Percentiles rank a stretch among this genome's conserved stretches.
Evolutionary conservation across 2,888 invertebrate genomes (phyloP).

Genomic region (Perithous albicinctus): DNA sequence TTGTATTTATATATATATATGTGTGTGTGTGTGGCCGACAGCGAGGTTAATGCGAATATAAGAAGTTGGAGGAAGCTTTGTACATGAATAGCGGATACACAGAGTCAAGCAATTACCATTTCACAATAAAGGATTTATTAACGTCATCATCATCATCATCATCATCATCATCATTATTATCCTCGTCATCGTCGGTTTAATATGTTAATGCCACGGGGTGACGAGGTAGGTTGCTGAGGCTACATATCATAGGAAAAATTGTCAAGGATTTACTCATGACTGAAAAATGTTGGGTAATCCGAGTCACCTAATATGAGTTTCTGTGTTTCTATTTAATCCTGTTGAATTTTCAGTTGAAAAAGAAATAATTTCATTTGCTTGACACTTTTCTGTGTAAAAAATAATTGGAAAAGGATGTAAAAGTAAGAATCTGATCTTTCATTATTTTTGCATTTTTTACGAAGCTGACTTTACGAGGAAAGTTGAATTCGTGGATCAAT

Average conservation of each 20-base stretch:
- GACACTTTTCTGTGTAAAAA: too few species aligned
- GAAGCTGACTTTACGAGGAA: too few species aligned
- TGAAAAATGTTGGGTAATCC: not conserved
- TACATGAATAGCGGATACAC: constrained; percentile 39
- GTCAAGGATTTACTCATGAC: constrained; percentile 13
- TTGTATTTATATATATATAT: not conserved
- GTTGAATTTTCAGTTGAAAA: too few species aligned
- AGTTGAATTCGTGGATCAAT: too few species aligned
- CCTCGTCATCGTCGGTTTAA: constrained; percentile 15
- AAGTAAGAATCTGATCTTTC: too few species aligned
- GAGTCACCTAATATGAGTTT: not conserved
- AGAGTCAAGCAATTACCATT: constrained; percentile 49
- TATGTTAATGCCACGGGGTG: constrained; percentile 39
- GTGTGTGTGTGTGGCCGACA: not conserved
- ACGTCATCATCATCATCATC: constrained; percentile 51
- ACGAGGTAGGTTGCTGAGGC: not conserved
- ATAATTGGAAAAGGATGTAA: not conserved
- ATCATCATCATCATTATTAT: constrained; percentile 43
- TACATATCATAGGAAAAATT: constrained; percentile 6
- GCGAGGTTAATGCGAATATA: constrained; percentile 38
- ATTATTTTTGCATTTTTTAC: too few species aligned
- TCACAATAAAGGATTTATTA: constrained; percentile 60
- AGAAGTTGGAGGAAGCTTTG: constrained; percentile 30
- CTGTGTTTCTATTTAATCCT: too few species aligned
- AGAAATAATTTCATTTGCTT: too few species aligned